Percentiles rank a stretch among this genome's conserved stretches.
Evolutionary conservation across 2,113 vertebrate species (phyloP).

Genomic region (Polypterus senegalus): DNA sequence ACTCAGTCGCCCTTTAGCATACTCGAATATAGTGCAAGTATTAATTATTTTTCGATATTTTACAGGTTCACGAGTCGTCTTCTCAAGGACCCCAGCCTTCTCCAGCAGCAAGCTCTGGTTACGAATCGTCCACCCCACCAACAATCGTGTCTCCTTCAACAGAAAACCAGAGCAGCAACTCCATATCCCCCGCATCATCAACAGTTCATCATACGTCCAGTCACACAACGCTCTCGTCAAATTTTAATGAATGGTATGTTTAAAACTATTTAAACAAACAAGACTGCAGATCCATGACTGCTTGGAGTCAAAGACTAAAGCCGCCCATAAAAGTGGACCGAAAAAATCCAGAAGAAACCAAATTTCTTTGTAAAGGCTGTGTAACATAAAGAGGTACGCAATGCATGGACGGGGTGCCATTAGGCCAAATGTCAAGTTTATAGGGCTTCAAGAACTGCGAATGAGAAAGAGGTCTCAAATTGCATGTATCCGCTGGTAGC

Average conservation of each 20-base stretch:
- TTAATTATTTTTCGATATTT: conserved; percentile 26
- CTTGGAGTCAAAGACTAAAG: conserved; percentile 60
- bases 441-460: conserved; percentile 61
- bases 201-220: conserved; percentile 91
- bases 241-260: conserved; percentile 99
- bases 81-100: conserved; percentile 89
- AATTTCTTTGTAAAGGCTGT: conserved; percentile 51
- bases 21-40: not conserved
- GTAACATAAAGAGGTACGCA: conserved; percentile 41
- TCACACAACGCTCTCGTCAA: conserved; percentile 96
- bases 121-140: conserved; percentile 96
- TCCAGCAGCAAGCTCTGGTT: conserved; percentile 94
- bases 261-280: conserved; percentile 71
- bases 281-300: conserved; percentile 71
- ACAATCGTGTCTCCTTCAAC: conserved; percentile 96
- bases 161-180: conserved; percentile 94
- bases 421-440: conserved; percentile 53
- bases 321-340: conserved; percentile 68
- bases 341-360: conserved; percentile 54
- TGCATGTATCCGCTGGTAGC: conserved; percentile 70
- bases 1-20: too few relatives aligned
- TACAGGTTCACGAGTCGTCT: conserved; percentile 89
- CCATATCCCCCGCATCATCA: conserved; percentile 89
- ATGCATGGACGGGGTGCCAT: conserved; percentile 59
- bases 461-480: conserved; percentile 47